Base-by-base conservation (phyloP, 2,888 invertebrate species). In the Galerucella pusilla region DNA sequence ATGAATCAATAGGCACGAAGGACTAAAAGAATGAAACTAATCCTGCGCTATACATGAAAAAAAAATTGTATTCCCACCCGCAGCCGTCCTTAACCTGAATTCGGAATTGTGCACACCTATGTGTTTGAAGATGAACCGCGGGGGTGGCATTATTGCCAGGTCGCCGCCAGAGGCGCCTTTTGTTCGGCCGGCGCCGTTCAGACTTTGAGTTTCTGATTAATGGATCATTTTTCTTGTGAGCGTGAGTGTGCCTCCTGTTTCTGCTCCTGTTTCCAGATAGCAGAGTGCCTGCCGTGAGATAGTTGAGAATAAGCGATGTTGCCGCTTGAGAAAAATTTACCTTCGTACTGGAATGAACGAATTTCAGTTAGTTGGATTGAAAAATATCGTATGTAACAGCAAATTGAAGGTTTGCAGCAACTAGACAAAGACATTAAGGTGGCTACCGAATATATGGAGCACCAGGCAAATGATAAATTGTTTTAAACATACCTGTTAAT, bases 181-280 rank as follows among this genome's bases (percentile, higher is more conserved):
- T 73, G 68, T 73, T 73, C 73, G 61, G 52, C 61, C 60, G 93
- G 93, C 93, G 93, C 93, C 93, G 91, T 91, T 90, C 92, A 92
- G 93, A 92, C 93, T 93, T 92, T 92, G 91, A 91, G 89, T 89
- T 89, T 91, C 91, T 92, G 93, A 93, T 93, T 93, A 93, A 93
- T 93, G 93, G 93, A 93, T 93, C 92, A 92, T 92, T 92, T 92
- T 92, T 92, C 92, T 91, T 91, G 89, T 89, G 70, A 70, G 52
- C 63, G 70, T 64, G 70, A 52, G 70, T 52, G 49, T 70, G 70
- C 70, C 88, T 85, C 77, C 75, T 76, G 69, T 65, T 74, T 74
- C 74, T 70, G 61, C 64, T 69, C n/a, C 61, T 61, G 54, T 52
- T 70, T 35, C 70, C 63, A 64, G 70, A 70, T 54, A 49, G 63